Percentiles rank a stretch among this genome's conserved stretches.
These are phyloP conservation scores for Temnothorax ravouxi DNA, from an alignment of 2,888 invertebrate species.

Conservation along the genomic window DNA sequence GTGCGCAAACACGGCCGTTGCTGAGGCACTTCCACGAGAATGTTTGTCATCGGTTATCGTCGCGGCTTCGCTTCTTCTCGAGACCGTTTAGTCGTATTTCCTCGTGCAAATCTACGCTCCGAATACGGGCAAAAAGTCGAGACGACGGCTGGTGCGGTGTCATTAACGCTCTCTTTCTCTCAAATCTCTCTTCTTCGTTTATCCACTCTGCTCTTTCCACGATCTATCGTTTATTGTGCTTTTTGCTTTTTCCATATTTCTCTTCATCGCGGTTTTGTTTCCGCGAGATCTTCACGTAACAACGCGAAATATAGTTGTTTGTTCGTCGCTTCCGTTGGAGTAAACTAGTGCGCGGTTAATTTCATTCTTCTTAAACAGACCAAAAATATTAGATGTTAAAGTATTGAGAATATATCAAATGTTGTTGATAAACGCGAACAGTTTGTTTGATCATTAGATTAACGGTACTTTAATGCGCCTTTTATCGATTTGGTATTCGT, in stretches of 20 bases:
- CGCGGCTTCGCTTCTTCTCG: slow-evolving; percentile 51
- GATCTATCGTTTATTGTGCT: slow-evolving; percentile 56
- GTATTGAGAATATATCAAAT: neutral
- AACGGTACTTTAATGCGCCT: neutral
- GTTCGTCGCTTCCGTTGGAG: neutral
- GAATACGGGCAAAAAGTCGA: slow-evolving; percentile 71
- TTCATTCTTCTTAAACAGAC: neutral
- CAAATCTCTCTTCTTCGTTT: slow-evolving; percentile 59
- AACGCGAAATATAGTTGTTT: neutral
- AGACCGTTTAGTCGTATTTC: slow-evolving; percentile 53
- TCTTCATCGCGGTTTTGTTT: slow-evolving; percentile 46
- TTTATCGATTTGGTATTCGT: neutral
- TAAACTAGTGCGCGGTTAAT: neutral
- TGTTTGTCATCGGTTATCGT: slow-evolving; percentile 42
- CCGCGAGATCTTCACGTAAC: slow-evolving; percentile 20
- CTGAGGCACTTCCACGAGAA: neutral
- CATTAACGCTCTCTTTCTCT: slow-evolving; percentile 80
- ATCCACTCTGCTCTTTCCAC: slow-evolving; percentile 8
- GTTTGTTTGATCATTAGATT: neutral
- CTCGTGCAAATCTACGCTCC: slow-evolving; percentile 72
- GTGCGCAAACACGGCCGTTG: slow-evolving; percentile 18
- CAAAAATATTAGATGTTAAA: neutral
- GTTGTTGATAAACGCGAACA: neutral
- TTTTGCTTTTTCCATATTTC: slow-evolving; percentile 60
- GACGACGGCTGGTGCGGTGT: slow-evolving; percentile 79